Evolutionary conservation across 2,888 invertebrate genomes (phyloP).

Genomic region (Apocheima hispidaria): DNA sequence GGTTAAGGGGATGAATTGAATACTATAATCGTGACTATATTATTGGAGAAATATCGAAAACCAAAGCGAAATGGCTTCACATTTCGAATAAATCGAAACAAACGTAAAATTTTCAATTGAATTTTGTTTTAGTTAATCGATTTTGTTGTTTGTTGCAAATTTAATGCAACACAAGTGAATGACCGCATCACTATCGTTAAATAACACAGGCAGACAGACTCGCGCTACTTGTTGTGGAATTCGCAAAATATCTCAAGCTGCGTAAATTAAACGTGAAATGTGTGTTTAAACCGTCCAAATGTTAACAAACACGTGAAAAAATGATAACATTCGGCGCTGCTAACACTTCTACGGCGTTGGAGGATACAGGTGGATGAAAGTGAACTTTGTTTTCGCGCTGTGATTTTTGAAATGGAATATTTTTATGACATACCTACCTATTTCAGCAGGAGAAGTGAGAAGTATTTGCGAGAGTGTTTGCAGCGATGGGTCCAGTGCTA

Average conservation of each 20-base stretch:
- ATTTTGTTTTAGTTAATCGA: too few species aligned
- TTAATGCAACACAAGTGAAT: too few species aligned
- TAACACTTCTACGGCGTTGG: conserved; percentile 71
- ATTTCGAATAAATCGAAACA: too few species aligned
- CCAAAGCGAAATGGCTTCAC: too few species aligned
- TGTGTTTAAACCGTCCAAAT: conserved; percentile 71
- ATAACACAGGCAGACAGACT: conserved; percentile 66
- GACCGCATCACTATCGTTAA: conserved; percentile 74
- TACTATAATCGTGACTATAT: too few species aligned
- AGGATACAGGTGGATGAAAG: conserved; percentile 72
- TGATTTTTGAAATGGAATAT: conserved; percentile 53
- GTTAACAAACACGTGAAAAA: conserved; percentile 70
- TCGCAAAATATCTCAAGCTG: conserved; percentile 56
- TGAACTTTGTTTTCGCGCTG: conserved; percentile 60
- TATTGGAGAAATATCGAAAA: too few species aligned
- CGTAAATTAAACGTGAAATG: conserved; percentile 64
- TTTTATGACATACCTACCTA: conserved; percentile 47
- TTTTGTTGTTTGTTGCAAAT: too few species aligned
- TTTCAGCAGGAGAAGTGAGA: conserved; percentile 77
- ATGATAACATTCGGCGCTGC: conserved; percentile 82
- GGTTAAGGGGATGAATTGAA: too few species aligned
- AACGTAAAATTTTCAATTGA: too few species aligned
- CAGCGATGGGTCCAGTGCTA: conserved; percentile 84
- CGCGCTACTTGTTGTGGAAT: conserved; percentile 65
- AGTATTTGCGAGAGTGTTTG: conserved; percentile 84